Conservation (phyloP, 2,797 vertebrate genomes). For the Clamator glandarius region DNA sequence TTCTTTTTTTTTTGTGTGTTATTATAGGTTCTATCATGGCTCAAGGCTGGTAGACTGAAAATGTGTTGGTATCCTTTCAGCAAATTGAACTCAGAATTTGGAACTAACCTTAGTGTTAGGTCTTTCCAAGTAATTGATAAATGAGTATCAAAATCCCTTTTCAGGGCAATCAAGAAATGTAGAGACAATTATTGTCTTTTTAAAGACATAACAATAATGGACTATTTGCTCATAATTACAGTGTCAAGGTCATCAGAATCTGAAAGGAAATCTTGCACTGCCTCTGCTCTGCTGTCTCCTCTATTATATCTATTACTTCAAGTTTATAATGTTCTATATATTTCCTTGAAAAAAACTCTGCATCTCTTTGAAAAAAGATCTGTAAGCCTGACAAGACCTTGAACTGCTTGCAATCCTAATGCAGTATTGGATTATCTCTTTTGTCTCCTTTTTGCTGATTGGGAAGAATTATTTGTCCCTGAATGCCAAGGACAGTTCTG, state of each 20-base stretch:
- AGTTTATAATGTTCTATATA: neutral
- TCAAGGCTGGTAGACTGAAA: neutral
- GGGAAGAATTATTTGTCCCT: slow-evolving; percentile 33
- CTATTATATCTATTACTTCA: neutral
- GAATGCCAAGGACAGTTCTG: slow-evolving; percentile 43
- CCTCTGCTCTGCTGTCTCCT: neutral
- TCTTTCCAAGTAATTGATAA: slow-evolving; percentile 13
- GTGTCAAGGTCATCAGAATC: slow-evolving; percentile 14
- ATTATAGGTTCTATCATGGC: neutral
- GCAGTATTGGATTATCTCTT: slow-evolving; percentile 42
- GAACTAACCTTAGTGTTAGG: neutral
- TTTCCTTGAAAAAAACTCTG: slow-evolving; percentile 18
- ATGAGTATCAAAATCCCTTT: neutral
- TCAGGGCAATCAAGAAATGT: neutral
- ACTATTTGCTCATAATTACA: slow-evolving; percentile 11
- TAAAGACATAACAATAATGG: slow-evolving; percentile 8
- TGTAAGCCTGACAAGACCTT: slow-evolving; percentile 19
- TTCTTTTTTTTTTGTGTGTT: neutral
- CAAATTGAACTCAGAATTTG: neutral
- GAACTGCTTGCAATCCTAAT: slow-evolving; percentile 37
- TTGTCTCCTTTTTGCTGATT: slow-evolving; percentile 50
- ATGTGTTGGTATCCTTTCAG: neutral
- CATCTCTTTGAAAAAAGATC: neutral
- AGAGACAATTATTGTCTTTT: slow-evolving; percentile 5
- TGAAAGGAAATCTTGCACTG: neutral